Conservation (phyloP, 1,140 invertebrate species). For the Nephotettix cincticeps region DNA sequence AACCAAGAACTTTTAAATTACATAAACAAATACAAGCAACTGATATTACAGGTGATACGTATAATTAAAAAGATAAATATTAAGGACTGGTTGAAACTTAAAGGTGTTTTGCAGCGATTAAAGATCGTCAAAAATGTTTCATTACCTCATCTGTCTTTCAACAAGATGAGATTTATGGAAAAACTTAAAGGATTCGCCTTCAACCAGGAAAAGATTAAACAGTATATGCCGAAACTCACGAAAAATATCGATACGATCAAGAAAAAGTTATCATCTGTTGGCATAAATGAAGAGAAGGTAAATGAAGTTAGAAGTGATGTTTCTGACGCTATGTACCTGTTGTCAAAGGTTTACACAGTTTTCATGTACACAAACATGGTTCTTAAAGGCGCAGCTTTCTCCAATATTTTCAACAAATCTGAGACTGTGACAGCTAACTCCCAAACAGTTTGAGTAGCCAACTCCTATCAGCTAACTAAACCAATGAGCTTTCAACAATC, state of each 20-base stretch:
- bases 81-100: neutral
- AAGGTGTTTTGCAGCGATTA: neutral
- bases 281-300: neutral
- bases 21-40: constrained; percentile 1
- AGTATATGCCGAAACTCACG: neutral
- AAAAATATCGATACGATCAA: neutral
- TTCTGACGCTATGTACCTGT: neutral
- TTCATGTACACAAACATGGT: neutral
- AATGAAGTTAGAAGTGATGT: neutral
- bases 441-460: too few relatives aligned
- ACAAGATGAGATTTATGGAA: neutral
- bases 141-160: neutral
- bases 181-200: neutral
- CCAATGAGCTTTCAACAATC: too few relatives aligned
- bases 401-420: neutral
- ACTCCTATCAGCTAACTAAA: too few relatives aligned
- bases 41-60: neutral
- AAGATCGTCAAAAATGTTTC: neutral
- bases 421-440: too few relatives aligned
- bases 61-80: neutral
- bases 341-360: neutral
- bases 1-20: neutral
- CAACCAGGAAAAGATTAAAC: constrained; percentile 1
- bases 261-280: neutral
- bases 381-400: neutral